These are phyloP conservation scores for Conus betulinus DNA, from an alignment of 1,140 invertebrate genomes.

Conservation along the genomic window DNA sequence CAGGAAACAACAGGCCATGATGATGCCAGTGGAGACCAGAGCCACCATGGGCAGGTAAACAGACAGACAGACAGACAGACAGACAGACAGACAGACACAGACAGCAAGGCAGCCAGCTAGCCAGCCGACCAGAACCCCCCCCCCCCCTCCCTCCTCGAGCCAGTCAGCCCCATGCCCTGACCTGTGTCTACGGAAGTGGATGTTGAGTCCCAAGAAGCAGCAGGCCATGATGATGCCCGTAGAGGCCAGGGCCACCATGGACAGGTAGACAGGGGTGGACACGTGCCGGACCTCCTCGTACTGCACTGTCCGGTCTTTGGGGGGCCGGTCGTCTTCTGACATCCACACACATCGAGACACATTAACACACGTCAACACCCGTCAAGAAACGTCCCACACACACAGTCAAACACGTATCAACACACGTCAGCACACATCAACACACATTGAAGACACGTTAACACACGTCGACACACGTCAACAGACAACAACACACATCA, in stretches of 20 bases:
- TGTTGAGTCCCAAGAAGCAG: slow-evolving; percentile 97
- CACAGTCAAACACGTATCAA: no score
- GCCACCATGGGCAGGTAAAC: slow-evolving; percentile 84
- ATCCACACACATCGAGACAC: no score
- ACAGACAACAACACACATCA: no score
- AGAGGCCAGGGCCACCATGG: slow-evolving; percentile 91
- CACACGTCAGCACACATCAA: no score
- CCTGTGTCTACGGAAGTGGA: slow-evolving; percentile 96
- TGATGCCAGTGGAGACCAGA: slow-evolving; percentile 90
- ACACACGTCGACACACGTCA: no score
- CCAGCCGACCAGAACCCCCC: background rate
- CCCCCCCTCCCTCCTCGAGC: background rate
- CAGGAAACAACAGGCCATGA: slow-evolving; percentile 94
- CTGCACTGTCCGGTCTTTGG: slow-evolving; percentile 89
- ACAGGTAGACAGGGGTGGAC: slow-evolving; percentile 67
- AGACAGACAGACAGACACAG: background rate
- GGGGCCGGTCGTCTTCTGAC: slow-evolving; percentile 16
- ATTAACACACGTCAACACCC: no score
- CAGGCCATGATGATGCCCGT: slow-evolving; percentile 93
- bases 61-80: background rate
- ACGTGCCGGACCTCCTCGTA: slow-evolving; percentile 79
- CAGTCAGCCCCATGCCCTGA: slow-evolving; percentile 72
- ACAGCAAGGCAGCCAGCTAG: background rate
- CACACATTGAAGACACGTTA: no score
- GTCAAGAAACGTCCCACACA: no score